Evolutionary conservation across 2,113 vertebrate genomes (phyloP), one percentile per base, ranked within the genome.

Genomic region (Lamprotornis superbus): DNA sequence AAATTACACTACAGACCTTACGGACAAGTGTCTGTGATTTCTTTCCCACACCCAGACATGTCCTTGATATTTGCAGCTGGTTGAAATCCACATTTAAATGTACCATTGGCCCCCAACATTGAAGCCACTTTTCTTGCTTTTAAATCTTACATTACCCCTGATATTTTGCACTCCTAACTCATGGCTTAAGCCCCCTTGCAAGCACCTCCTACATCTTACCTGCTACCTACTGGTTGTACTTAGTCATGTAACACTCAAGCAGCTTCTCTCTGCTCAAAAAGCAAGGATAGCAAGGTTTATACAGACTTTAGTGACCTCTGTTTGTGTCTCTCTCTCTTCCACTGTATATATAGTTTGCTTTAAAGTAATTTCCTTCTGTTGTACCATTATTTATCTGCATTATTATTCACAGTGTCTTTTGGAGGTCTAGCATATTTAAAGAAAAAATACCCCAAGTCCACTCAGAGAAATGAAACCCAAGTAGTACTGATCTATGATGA

Each of bases 91-190:
- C 27, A 17, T 39, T 67, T 71, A 87, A 57, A 52, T 39, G 11
- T 28, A 30, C 19, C 20, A 9, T 11, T 50, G 15, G 5, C 7
- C 11, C 5, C 7, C 11, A n/a, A 3, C 8, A n/a, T 2, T 8
- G 28, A 49, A 49, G 13, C 3, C 13, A 57, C 5, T 56, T 65
- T 60, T 56, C 33, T 63, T 79, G 12, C n/a, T 59, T 76, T 1
- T 23, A n/a, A 57, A 18, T 53, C 31, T 63, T 71, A 39, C 8
- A 11, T 20, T 57, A 30, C 12, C 1, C 2, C 16, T 56, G 57
- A 28, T n/a, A 47, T 50, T 82, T 83, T 46, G 16, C 9, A 31
- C 31, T 55, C 50, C 49, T 55, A 57, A 64, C 14, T 74, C 20
- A 40, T 3, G 9, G 21, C 28, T 64, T 40, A 55, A 69, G 12